Evolutionary conservation across 2,797 vertebrate genomes (phyloP).

Genomic region (Premnoplex brunnescens): DNA sequence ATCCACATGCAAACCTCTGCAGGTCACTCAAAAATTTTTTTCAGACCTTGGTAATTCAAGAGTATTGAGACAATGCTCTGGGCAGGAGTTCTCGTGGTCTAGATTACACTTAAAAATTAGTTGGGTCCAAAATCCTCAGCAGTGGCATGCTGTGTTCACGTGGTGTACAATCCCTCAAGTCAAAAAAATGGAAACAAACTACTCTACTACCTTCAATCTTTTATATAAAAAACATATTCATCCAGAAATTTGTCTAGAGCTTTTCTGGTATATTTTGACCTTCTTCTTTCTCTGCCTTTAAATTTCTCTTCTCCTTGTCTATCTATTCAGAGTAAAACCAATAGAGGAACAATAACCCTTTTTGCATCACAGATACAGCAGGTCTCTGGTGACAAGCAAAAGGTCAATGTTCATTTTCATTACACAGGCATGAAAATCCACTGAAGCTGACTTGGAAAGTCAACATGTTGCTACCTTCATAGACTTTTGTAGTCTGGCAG

Average conservation of each 20-base stretch:
- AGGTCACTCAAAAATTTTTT: not conserved
- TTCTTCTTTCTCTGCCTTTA: not conserved
- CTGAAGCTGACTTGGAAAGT: not conserved
- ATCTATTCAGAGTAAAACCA: not conserved
- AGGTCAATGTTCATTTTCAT: not conserved
- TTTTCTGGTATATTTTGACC: not conserved
- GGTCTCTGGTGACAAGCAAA: not conserved
- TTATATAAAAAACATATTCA: not conserved
- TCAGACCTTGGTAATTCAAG: not conserved
- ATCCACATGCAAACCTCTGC: not conserved
- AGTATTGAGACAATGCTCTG: not conserved
- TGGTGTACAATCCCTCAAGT: not conserved
- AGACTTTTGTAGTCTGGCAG: not conserved
- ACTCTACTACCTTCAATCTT: not conserved
- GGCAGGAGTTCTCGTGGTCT: not conserved
- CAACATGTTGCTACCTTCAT: not conserved
- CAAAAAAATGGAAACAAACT: not conserved
- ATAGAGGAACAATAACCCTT: not conserved
- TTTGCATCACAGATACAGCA: not conserved
- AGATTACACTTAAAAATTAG: not conserved
- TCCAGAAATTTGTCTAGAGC: not conserved
- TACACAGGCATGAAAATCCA: not conserved
- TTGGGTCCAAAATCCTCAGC: not conserved
- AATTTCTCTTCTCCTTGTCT: not conserved
- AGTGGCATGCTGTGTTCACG: not conserved